These are phyloP conservation scores for Casuarius casuarius DNA, from an alignment of 2,113 vertebrate genomes.

Conservation along the genomic window DNA sequence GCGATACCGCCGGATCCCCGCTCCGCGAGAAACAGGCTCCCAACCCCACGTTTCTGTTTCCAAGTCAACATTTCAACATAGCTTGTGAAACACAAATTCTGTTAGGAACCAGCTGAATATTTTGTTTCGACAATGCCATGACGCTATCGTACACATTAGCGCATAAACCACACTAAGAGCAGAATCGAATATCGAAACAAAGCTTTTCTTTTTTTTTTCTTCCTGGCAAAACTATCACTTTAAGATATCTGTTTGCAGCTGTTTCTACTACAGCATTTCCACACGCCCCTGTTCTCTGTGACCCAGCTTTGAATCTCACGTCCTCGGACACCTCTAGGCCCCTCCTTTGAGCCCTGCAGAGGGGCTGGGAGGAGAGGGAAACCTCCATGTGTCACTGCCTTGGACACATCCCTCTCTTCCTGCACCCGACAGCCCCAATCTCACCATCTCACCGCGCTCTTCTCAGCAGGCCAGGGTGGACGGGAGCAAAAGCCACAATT, in stretches of 20 bases:
- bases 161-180: background rate
- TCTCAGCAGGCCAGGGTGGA: background rate
- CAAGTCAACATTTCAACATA: background rate
- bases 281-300: background rate
- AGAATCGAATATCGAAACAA: slow-evolving; percentile 42
- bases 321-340: background rate
- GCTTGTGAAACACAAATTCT: slow-evolving; percentile 23
- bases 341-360: too few species aligned
- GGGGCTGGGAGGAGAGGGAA: too few species aligned
- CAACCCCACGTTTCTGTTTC: background rate
- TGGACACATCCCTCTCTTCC: too few species aligned
- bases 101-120: slow-evolving; percentile 36
- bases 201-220: background rate
- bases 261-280: slow-evolving; percentile 34
- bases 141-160: background rate
- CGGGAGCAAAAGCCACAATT: background rate
- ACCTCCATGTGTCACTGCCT: too few species aligned
- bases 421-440: too few species aligned
- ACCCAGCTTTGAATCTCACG: background rate
- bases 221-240: slow-evolving; percentile 35
- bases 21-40: background rate
- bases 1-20: too few species aligned
- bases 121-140: slow-evolving; percentile 19
- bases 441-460: too few species aligned
- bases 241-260: slow-evolving; percentile 40